Base-by-base conservation (phyloP, 2,888 invertebrate species). In the Acleris emargana region DNA sequence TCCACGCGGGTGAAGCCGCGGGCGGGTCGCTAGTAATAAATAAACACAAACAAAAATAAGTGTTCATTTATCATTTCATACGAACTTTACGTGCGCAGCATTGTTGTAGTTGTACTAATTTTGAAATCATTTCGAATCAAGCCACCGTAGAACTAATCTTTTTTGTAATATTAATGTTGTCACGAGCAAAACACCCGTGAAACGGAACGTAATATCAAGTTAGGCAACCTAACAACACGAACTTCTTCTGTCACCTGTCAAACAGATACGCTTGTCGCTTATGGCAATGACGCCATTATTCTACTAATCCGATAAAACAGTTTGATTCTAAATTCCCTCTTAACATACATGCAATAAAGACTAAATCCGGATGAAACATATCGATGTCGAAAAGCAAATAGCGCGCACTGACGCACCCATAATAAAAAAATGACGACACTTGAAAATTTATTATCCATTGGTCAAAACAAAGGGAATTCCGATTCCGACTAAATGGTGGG, bases 401-500 rank as follows among this genome's bases (percentile, higher is more conserved):
- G 25, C 38, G 45, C 4, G 18, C 52, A 47, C 32, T 22, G 32
- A 17, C 50, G 16, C 50, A n/a, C 18, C 16, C 45, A 5, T 51
- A 66, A 47, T 13, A 47, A 45, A 51, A 50, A 47, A 53, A 67
- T 67, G 54, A 63, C 63, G 67, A 62, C 63, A 62, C 54, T 9
- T 3, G 9, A 49, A n/a, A 58, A 64, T 32, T 32, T 52, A 69
- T 69, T 69, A 72, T 51, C 38, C 52, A 61, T 66, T 57, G 51
- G 66, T 69, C 72, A 76, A 77, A 80, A 77, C 78, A 76, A 77
- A 77, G 72, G 67, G 71, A 71, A 72, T 69, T 64, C 71, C 69
- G 42, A 62, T 67, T 67, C 58, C 73, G 59, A 73, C 69, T 72
- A 57, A 55, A 28, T 57, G 61, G 7, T 38, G 60, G 18, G 52